Evolutionary conservation across 2,888 invertebrate genomes (phyloP).

Genomic region (Suillia variegata): DNA sequence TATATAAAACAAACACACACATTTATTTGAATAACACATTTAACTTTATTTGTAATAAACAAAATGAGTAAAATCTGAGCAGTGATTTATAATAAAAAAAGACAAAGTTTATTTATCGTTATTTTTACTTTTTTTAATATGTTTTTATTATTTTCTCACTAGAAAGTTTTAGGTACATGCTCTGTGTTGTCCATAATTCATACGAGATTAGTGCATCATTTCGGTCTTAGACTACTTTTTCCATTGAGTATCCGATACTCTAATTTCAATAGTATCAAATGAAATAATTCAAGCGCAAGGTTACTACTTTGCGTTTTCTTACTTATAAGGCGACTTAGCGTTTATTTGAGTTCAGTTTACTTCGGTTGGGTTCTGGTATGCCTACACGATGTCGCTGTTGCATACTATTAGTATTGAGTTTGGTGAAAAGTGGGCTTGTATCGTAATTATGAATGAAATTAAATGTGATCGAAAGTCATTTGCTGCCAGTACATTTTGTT

Average conservation of each 20-base stretch:
- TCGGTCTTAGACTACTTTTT: no score
- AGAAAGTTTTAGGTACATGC: no score
- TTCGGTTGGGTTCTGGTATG: slow-evolving; percentile 27
- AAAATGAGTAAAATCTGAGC: background rate
- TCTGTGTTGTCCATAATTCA: no score
- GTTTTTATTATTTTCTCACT: no score
- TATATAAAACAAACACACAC: background rate
- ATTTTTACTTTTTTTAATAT: background rate
- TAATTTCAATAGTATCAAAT: no score
- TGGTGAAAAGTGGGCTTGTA: slow-evolving; percentile 40
- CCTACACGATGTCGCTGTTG: slow-evolving; percentile 33
- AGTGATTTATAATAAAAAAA: background rate
- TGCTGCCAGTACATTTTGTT: no score
- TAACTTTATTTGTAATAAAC: background rate
- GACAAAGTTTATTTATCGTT: no score
- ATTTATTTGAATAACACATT: background rate
- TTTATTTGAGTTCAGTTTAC: no score
- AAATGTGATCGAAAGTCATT: background rate
- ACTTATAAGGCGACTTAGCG: no score
- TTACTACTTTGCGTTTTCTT: slow-evolving; percentile 27
- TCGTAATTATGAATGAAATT: slow-evolving; percentile 32
- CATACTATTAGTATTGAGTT: background rate
- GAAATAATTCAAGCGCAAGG: slow-evolving; percentile 45
- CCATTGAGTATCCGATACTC: no score
- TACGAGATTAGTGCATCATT: no score